Base-by-base conservation (phyloP, 2,113 vertebrate genomes). In the Clarias gariepinus region DNA sequence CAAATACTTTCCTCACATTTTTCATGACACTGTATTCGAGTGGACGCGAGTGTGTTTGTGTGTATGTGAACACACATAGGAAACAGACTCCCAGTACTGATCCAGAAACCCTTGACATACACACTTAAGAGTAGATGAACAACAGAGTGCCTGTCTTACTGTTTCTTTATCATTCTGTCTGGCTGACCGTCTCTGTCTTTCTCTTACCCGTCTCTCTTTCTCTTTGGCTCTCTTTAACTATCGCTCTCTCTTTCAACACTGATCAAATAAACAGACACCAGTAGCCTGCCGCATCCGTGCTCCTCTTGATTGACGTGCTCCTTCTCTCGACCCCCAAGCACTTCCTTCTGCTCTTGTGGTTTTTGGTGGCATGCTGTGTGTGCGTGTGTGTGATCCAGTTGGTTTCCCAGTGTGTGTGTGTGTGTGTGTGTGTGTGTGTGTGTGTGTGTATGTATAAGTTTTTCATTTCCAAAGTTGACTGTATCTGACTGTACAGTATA, bases 301-400 rank as follows among this genome's bases (percentile, higher is more conserved):
- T 78, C 86, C 81, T 89, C 93, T 94, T 95, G 93, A 90, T 93
- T 92, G 81, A 82, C n/a, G n/a, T 82, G 86, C 41, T 28, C 81
- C 81, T 66, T 66, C n/a, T 68, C 63, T 82, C n/a, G 47, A 95
- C 95, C 96, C 91, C 89, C 89, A 87, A 89, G 89, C 88, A 77
- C 91, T 93, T 91, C 95, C 95, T 96, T 95, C 89, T 94, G 96
- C 96, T 60, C 25, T 9, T 11, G 80, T 69, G 86, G 61, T 71
- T 84, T 55, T 83, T 53, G 83, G 18, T 83, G 47, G 6, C 13
- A 84, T 57, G 82, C 85, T 87, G 61, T 89, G 60, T 63, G 21
- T 68, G 36, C 69, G n/a, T 58, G 73, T 53, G 41, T 68, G 64
- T 68, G 33, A 36, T 36, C 1, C 33, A 36, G n/a, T 30, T 47